Evolutionary conservation across 1,140 invertebrate species (phyloP), one percentile per base, ranked within the genome.

Genomic region (Drosophila repletoides): DNA sequence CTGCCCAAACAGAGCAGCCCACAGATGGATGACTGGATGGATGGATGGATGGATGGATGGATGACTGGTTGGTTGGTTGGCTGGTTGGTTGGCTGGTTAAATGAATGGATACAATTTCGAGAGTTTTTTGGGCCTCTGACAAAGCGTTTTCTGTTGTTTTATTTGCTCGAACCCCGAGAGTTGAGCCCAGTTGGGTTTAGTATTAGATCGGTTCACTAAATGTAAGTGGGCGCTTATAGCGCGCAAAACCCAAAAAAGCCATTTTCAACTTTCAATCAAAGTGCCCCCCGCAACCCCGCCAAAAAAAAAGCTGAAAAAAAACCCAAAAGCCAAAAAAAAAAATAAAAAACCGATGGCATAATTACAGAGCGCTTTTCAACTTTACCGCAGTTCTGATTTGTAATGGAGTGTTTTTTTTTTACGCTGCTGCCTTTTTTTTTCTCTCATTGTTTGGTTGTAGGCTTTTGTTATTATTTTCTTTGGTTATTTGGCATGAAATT

Each of bases 231-330:
- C 63, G 63, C 63, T 55, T 40, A 46, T 24, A 52, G 34, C 34
- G 28, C 28, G 21, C 19, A 26, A 36, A 46, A 17, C 55, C 59
- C 41, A 5, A 63, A 72, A 83, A 81, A 81, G 41, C 72, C 59
- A 81, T 76, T 83, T 81, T 72, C 51, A 83, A 83, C 72, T 81
- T 81, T 81, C 77, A 81, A 81, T 81, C 77, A 81, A 72, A 73
- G 55, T 3, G 5, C 7, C 22, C 9, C 52, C 22, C 45, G 6
- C 2, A 9, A 28, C 14, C 24, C n/a, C 7, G n/a, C 43, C 45
- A n/a, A 19, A 15, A 56, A 63, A 52, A 29, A 14, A 5, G 28
- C 31, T 3, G 21, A 24, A 24, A 14, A 14, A 26, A 36, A 29
- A 15, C 12, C 31, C 2, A 34, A 49, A 33, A 31, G 14, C n/a